These are phyloP conservation scores for Dicerorhinus sumatrensis DNA, from an alignment of 2,113 vertebrate genomes.

Conservation along the genomic window DNA sequence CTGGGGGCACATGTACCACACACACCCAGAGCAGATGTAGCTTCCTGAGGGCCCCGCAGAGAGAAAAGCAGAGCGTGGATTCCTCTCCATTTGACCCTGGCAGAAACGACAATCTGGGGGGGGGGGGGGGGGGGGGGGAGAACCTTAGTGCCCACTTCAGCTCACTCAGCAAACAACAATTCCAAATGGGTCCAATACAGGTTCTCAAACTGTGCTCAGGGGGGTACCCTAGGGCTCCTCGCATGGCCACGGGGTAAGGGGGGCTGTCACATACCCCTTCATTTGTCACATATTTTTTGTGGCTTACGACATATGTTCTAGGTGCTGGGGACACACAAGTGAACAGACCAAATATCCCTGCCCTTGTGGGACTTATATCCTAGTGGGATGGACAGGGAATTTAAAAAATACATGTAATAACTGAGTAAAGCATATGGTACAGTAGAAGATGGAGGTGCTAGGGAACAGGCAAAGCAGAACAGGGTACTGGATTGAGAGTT, in stretches of 20 bases:
- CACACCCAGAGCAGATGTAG: not conserved
- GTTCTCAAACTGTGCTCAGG: not conserved
- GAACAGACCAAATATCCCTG: not conserved
- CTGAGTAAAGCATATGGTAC: not conserved
- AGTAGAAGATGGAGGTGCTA: not conserved
- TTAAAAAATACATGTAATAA: not conserved
- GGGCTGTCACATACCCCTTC: not conserved
- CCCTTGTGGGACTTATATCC: not conserved
- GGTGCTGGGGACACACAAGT: not conserved
- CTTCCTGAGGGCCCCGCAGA: not conserved
- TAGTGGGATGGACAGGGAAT: not conserved
- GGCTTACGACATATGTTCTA: not conserved
- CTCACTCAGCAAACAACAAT: not conserved
- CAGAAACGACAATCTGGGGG: not conserved
- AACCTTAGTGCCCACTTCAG: not conserved
- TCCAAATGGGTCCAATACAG: not conserved
- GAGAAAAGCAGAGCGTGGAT: not conserved
- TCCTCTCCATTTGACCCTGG: not conserved
- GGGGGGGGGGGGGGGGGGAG: not conserved
- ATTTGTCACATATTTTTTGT: not conserved
- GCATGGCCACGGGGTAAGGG: not conserved
- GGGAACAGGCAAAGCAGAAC: not conserved
- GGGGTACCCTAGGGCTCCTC: not conserved
- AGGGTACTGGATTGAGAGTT: too few relatives aligned
- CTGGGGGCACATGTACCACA: not conserved